Percentiles rank a stretch among this genome's conserved stretches.
Conservation (phyloP, 2,888 invertebrate species). For the Hyppa rectilinea region DNA sequence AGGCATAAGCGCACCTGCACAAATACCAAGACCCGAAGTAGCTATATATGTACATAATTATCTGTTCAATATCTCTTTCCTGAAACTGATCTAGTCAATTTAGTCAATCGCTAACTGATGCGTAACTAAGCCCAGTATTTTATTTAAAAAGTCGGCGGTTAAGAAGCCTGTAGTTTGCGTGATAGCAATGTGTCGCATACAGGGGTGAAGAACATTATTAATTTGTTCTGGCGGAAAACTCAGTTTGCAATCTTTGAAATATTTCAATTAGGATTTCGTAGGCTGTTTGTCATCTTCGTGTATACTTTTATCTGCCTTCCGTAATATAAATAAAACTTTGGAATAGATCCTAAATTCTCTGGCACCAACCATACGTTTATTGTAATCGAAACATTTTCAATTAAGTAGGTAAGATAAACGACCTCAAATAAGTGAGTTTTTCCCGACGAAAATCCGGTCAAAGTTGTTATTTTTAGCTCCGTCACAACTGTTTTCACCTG, state of each 20-base stretch:
- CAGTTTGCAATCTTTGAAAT: not conserved
- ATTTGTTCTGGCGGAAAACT: slow-evolving; percentile 39
- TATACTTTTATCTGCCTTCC: not conserved
- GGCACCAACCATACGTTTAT: not conserved
- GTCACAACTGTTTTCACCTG: slow-evolving; percentile 22
- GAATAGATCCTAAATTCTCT: not conserved
- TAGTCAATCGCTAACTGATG: too few species aligned
- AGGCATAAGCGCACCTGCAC: not conserved
- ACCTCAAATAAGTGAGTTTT: not conserved
- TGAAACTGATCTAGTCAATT: not conserved
- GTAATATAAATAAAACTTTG: not conserved
- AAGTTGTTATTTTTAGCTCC: slow-evolving; percentile 28
- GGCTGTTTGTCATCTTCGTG: not conserved
- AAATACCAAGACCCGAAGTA: not conserved
- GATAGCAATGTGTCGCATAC: slow-evolving; percentile 34
- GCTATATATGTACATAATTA: too few species aligned
- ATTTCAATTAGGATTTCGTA: not conserved
- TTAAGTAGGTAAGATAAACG: not conserved
- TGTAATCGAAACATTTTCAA: slow-evolving; percentile 1
- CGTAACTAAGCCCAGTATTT: not conserved
- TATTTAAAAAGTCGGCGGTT: not conserved
- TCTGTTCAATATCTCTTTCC: not conserved
- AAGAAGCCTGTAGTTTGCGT: not conserved
- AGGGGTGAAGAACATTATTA: not conserved
- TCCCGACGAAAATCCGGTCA: not conserved